A percentile compares a stretch with the other conserved stretches of the same genome.
These are phyloP conservation scores for Muscina levida DNA, from an alignment of 2,888 invertebrate species.

Conservation along the genomic window DNA sequence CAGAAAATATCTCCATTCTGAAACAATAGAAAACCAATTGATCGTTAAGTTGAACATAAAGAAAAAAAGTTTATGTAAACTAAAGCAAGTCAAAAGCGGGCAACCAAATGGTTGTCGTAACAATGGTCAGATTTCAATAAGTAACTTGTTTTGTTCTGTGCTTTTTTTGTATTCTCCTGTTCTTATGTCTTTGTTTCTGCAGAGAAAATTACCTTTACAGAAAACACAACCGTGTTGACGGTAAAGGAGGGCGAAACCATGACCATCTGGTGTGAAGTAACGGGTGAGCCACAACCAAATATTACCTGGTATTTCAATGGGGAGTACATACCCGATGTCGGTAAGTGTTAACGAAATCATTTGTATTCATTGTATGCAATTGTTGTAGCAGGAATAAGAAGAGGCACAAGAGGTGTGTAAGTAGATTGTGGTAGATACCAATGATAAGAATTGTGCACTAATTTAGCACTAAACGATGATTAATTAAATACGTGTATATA, in stretches of 20 bases:
- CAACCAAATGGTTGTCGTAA: constrained; percentile 29
- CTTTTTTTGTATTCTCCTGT: neutral
- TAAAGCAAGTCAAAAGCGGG: neutral
- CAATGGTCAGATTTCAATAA: constrained; percentile 14
- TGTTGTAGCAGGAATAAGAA: too few relatives aligned
- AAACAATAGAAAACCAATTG: constrained; percentile 57
- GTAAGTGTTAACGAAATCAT: constrained; percentile 69
- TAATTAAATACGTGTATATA: too few relatives aligned
- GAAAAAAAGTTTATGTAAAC: neutral
- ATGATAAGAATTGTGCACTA: too few relatives aligned
- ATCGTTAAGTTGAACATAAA: constrained; percentile 37
- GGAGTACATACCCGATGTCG: constrained; percentile 75
- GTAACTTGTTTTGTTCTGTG: constrained; percentile 33
- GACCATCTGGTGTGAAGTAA: constrained; percentile 79
- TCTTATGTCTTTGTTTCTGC: constrained; percentile 46
- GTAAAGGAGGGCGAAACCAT: constrained; percentile 81
- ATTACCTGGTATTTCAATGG: constrained; percentile 81
- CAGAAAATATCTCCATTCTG: constrained; percentile 15
- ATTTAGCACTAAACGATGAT: too few relatives aligned
- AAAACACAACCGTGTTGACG: constrained; percentile 81
- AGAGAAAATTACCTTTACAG: constrained; percentile 82
- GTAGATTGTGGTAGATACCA: too few relatives aligned
- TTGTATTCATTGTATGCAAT: constrained; percentile 69
- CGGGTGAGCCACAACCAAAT: constrained; percentile 80
- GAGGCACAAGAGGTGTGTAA: too few relatives aligned